Conservation (phyloP, 2,113 vertebrate species). For the Mystacornis crossleyi region DNA sequence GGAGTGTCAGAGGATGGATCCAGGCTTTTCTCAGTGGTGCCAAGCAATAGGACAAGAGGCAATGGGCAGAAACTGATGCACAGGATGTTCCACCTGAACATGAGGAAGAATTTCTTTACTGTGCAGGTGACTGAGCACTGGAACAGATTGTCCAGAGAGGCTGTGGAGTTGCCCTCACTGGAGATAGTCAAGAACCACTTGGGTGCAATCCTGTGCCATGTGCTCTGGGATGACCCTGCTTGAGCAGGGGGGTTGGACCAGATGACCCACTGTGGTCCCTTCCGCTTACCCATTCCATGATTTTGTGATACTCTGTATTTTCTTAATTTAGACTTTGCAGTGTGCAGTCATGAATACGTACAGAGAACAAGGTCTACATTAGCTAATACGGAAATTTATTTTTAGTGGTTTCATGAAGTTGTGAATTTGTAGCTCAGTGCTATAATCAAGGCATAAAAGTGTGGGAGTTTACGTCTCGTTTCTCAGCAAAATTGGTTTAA, state of each 20-base stretch:
- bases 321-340: background rate
- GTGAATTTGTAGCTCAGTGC: background rate
- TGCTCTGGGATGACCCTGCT: background rate
- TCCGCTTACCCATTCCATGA: background rate
- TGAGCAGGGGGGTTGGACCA: background rate
- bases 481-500: background rate
- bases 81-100: background rate
- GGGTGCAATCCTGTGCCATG: background rate
- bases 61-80: background rate
- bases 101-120: background rate
- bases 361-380: background rate
- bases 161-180: background rate
- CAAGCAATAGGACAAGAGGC: background rate
- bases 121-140: background rate
- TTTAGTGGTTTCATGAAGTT: background rate
- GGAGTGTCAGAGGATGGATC: background rate
- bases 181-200: background rate
- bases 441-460: background rate
- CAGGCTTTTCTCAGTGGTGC: background rate
- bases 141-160: background rate
- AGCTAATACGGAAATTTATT: background rate
- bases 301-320: background rate
- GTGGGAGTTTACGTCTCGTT: fast-evolving
- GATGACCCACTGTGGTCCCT: background rate
- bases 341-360: background rate